Percentiles rank a stretch among this genome's conserved stretches.
phyloP scores from a whole-genome alignment of 2,113 vertebrate genomes.

The Tinamus guttatus region DNA sequence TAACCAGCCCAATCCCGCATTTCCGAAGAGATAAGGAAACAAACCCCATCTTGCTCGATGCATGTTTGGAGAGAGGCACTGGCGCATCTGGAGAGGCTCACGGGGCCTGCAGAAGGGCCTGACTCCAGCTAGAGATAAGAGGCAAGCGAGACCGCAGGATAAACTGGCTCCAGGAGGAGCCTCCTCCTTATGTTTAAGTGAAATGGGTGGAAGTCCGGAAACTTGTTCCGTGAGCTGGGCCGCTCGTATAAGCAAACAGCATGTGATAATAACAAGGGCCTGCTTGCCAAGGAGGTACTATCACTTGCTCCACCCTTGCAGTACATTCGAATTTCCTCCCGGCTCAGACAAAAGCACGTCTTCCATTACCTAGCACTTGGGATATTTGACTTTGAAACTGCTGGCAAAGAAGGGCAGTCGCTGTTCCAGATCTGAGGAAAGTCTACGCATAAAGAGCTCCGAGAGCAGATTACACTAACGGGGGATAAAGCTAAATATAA shows the following conservation, averaged over 20 bases:
- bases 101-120: neutral
- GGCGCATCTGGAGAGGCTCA: neutral
- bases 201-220: neutral
- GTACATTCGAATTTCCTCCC: neutral
- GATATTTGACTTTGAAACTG: constrained; percentile 62
- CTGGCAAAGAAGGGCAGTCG: constrained; percentile 60
- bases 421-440: constrained; percentile 57
- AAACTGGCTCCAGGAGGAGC: neutral
- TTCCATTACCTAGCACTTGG: constrained; percentile 46
- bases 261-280: neutral
- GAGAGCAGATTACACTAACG: constrained; percentile 69
- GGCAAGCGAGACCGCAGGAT: neutral
- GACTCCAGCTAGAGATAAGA: neutral
- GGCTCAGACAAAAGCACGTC: neutral
- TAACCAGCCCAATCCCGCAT: neutral
- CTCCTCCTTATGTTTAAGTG: neutral
- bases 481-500: constrained; percentile 70
- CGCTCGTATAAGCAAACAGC: neutral
- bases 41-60: neutral
- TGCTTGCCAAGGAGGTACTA: neutral
- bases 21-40: neutral
- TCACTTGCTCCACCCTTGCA: neutral
- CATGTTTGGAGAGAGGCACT: neutral
- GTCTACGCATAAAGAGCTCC: constrained; percentile 70
- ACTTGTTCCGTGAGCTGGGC: neutral